Evolutionary conservation across 2,888 invertebrate genomes (phyloP), one percentile per base, ranked within the genome.

Genomic region (Sphinx pinastri): DNA sequence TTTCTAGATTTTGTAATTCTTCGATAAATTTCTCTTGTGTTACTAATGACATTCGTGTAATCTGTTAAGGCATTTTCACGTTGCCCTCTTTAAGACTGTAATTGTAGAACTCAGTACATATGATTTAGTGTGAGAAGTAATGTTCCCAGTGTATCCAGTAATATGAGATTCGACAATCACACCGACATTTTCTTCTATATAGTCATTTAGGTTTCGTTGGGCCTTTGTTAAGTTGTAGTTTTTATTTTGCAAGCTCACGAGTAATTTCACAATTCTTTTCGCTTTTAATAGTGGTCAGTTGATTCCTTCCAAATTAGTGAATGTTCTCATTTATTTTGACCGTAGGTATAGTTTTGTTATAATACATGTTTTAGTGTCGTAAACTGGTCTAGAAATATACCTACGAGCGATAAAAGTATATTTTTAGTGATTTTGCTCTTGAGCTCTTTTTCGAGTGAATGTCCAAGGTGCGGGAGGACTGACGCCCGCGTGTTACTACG

Each of bases 81-180:
- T 82, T 84, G 79, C 81, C 81, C 85, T 85, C 79, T 79, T 85
- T 81, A 88, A 89, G 89, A 89, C 89, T 88, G 89, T 86, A 79
- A 77, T 82, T 78, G 74, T 86, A 85, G 81, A 78, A 80, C 83
- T 79, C 77, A 79, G 75, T 80, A n/a, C n/a, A n/a, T n/a, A 81
- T 77, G 79, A 77, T 81, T 77, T 80, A 77, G 78, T 82, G 78
- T 81, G 82, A 79, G 72, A 79, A 52, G 58, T 60, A 69, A 77
- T 73, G 75, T 84, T 84, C 79, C 83, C 81, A 80, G 79, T 80
- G 76, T 81, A 76, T 77, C 77, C 79, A 78, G 72, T 78, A 76
- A 74, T 75, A 77, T 75, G 78, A 82, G 75, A 75, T 78, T 79
- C 72, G 77, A 73, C 79, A 80, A 75, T 75, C 76, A 74, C 80